Conservation (phyloP, 2,113 vertebrate genomes). For the Amphiprion percula region DNA sequence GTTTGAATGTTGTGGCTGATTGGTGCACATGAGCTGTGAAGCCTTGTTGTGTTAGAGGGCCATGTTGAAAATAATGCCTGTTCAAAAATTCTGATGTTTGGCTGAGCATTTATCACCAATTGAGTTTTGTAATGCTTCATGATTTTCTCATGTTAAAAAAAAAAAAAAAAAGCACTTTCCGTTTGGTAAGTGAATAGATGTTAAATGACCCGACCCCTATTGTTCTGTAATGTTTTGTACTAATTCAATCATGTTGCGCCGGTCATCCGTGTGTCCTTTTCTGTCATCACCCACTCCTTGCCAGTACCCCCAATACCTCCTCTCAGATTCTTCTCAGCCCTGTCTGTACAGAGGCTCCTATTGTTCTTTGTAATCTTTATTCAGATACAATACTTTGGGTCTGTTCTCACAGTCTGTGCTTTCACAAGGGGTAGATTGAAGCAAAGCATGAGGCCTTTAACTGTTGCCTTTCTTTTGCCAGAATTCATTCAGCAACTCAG, state of each 20-base stretch:
- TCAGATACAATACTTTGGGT: slow-evolving; percentile 50
- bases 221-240: slow-evolving; percentile 10
- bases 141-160: neutral
- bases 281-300: slow-evolving; percentile 20
- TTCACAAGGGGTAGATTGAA: slow-evolving; percentile 31
- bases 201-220: neutral
- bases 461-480: slow-evolving; percentile 1
- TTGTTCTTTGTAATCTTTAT: slow-evolving; percentile 69
- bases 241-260: slow-evolving; percentile 24
- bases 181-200: neutral
- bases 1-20: neutral
- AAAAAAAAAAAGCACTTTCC: neutral
- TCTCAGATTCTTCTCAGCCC: slow-evolving; percentile 35
- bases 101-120: neutral
- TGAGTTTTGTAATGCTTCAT: neutral
- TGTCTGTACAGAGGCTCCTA: slow-evolving; percentile 50
- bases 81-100: neutral
- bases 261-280: slow-evolving; percentile 16
- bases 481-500: slow-evolving; percentile 12
- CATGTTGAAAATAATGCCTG: neutral
- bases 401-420: slow-evolving; percentile 64
- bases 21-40: neutral
- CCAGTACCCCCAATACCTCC: neutral
- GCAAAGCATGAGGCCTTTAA: slow-evolving; percentile 53
- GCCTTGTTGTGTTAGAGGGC: neutral